Base-by-base conservation (phyloP, 2,113 vertebrate species). In the Mirounga angustirostris region DNA sequence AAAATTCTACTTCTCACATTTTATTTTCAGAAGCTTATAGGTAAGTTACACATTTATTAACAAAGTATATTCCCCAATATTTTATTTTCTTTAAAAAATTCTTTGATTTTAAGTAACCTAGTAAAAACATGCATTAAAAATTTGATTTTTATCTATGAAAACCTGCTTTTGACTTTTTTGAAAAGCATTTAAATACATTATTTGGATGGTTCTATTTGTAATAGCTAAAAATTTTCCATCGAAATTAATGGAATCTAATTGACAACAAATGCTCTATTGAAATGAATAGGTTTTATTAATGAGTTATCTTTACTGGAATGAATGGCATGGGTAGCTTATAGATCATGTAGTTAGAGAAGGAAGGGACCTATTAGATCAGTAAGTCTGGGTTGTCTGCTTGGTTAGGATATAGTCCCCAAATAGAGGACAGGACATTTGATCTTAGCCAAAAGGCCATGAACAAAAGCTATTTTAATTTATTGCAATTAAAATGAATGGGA, bases 401-500 rank as follows among this genome's bases (percentile, higher is more conserved):
- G 52, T 71, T 96, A 93, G 94, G 90, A 97, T 94, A 97, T 59
- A 98, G 89, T 94, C 28, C 78, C 67, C 82, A 97, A 96, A 96
- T 80, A 98, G 92, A 97, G 86, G 96, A 98, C 95, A 97, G 97
- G 97, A 96, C 80, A 95, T 96, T 98, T 98, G 95, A 98, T 98
- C 96, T 95, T 97, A 98, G 91, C 97, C 92, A 98, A 98, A 98
- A 98, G 97, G 96, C 97, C 96, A 97, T 14, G 96, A 97, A 98
- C 94, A 97, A 98, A 98, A 97, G 88, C 95, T 95, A 89, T 96
- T 96, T 97, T 96, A 98, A 98, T 97, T 98, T 98, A 98, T 97
- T 98, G 95, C 97, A 98, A 97, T 98, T 97, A 97, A 98, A 98
- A 98, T 98, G 86, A 97, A 98, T 96, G 96, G 98, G 69, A 97